A percentile compares a stretch with the other conserved stretches of the same genome.
Evolutionary conservation across 2,113 vertebrate genomes (phyloP).

Genomic region (Gallinago paraguaiae): DNA sequence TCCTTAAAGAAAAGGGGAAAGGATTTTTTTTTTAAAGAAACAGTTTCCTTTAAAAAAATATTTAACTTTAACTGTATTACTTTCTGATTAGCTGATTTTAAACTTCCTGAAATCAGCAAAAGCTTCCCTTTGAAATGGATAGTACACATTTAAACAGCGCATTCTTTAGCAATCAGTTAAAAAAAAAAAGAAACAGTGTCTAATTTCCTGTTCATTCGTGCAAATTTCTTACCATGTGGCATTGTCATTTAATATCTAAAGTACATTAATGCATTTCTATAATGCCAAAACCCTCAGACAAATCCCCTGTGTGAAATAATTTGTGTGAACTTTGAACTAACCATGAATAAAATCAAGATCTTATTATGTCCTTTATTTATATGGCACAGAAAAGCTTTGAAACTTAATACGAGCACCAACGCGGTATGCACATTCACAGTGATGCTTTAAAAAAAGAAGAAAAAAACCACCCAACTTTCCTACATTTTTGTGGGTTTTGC

Average conservation of each 20-base stretch:
- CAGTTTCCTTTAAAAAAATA: conserved; percentile 63
- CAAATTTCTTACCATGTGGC: conserved; percentile 76
- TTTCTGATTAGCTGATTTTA: conserved; percentile 71
- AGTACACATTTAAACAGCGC: conserved; percentile 37
- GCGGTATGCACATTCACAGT: conserved; percentile 17
- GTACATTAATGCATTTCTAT: conserved; percentile 69
- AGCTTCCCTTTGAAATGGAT: conserved; percentile 76
- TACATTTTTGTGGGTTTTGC: conserved; percentile 28
- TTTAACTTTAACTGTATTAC: conserved; percentile 68
- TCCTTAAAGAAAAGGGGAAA: conserved; percentile 70
- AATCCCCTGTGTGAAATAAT: conserved; percentile 75
- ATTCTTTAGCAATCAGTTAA: conserved; percentile 72
- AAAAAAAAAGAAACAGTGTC: conserved; percentile 68
- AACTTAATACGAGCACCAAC: conserved; percentile 53
- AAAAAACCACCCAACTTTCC: not conserved
- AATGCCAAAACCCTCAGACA: conserved; percentile 61
- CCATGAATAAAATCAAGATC: conserved; percentile 72
- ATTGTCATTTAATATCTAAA: conserved; percentile 78
- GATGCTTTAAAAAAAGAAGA: conserved; percentile 35
- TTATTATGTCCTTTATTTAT: conserved; percentile 70
- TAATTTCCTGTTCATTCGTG: conserved; percentile 73
- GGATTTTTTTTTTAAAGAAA: conserved; percentile 71
- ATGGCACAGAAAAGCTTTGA: conserved; percentile 70
- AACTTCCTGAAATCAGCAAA: conserved; percentile 71
- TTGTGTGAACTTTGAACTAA: conserved; percentile 76